Conservation (phyloP, 2,113 vertebrate genomes). For the Callipepla californica region DNA sequence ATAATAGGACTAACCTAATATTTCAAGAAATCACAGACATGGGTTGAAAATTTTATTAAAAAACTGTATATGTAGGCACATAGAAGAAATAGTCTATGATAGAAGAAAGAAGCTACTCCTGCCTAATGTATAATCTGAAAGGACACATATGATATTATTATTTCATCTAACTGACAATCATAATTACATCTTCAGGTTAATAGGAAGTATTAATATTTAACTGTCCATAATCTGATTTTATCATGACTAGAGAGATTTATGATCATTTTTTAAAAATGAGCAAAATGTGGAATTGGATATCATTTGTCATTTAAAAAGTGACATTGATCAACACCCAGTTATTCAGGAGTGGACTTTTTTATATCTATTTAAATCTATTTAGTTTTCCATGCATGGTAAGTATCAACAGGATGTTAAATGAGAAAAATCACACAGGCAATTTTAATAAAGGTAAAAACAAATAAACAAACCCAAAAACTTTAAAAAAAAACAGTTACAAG, state of each 20-base stretch:
- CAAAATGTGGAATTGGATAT: constrained; percentile 19
- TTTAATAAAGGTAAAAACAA: background rate
- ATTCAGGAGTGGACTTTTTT: background rate
- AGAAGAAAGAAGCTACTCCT: background rate
- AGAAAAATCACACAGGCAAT: background rate
- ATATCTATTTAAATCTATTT: background rate
- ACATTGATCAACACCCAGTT: background rate
- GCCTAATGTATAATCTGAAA: background rate
- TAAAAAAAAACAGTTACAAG: background rate
- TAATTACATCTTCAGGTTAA: constrained; percentile 38
- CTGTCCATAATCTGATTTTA: background rate
- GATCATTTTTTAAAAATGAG: background rate
- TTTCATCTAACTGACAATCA: constrained; percentile 3
- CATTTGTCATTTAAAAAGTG: background rate
- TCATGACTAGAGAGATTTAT: constrained; percentile 15
- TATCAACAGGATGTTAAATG: background rate
- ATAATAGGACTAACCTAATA: background rate
- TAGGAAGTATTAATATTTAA: constrained; percentile 12
- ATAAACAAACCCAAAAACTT: background rate
- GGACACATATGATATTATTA: constrained; percentile 11
- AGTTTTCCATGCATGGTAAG: background rate
- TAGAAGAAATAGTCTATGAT: background rate
- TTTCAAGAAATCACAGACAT: background rate
- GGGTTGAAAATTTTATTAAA: background rate
- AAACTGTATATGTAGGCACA: background rate